A percentile compares a stretch with the other conserved stretches of the same genome.
Evolutionary conservation across 1,140 invertebrate species (phyloP).

Genomic region (Sesamia nonagrioides): DNA sequence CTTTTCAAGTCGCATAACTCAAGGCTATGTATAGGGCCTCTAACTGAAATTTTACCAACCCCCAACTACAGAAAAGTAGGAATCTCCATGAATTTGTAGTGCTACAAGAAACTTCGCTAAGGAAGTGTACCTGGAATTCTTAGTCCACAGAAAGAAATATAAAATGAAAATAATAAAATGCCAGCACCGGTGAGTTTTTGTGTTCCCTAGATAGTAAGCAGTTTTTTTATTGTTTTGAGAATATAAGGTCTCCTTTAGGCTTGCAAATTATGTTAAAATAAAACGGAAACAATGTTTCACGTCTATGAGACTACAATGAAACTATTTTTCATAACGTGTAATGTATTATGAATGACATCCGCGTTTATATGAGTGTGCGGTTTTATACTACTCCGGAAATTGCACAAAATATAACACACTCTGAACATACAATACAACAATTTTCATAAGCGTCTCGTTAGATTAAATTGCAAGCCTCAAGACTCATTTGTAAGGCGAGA

Average conservation of each 20-base stretch:
- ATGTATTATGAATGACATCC: not conserved
- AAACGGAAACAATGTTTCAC: not conserved
- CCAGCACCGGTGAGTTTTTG: conserved; percentile 30
- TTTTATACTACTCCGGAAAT: not conserved
- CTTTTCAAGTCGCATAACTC: too few species aligned
- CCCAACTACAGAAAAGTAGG: conserved; percentile 45
- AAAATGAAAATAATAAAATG: conserved; percentile 46
- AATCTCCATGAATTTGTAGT: conserved; percentile 57
- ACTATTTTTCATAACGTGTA: not conserved
- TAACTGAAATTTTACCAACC: conserved; percentile 53
- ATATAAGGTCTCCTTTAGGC: conserved; percentile 4
- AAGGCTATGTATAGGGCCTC: too few species aligned
- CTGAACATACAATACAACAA: too few species aligned
- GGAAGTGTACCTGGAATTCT: conserved; percentile 50
- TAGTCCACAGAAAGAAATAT: conserved; percentile 55
- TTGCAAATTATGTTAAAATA: conserved; percentile 8
- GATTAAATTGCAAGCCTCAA: too few species aligned
- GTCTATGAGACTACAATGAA: not conserved
- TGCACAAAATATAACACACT: not conserved
- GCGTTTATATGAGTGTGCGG: not conserved
- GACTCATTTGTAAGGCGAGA: too few species aligned
- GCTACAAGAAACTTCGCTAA: conserved; percentile 54
- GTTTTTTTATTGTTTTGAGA: conserved; percentile 1
- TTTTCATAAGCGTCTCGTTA: too few species aligned
- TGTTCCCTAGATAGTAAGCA: not conserved